phyloP scores from a whole-genome alignment of 2,888 invertebrate species.

The Limnephilus rhombicus region DNA sequence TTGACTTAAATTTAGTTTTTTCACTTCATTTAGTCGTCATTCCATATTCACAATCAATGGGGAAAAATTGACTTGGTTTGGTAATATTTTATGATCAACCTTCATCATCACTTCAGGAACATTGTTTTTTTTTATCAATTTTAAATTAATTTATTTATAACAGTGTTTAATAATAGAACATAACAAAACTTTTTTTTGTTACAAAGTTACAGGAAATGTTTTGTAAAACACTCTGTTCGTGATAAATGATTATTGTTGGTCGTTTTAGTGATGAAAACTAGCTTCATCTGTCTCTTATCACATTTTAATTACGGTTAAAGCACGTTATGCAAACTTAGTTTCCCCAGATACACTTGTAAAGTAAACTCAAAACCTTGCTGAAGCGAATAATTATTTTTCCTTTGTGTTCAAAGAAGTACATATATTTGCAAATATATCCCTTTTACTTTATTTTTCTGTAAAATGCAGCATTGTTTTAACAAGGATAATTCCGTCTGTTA shows the following conservation, averaged over 20 bases:
- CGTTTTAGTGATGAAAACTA: background rate
- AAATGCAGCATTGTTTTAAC: background rate
- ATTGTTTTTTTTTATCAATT: background rate
- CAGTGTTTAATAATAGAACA: background rate
- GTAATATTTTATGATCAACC: background rate
- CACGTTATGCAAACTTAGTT: background rate
- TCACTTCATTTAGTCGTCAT: background rate
- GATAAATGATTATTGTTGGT: background rate
- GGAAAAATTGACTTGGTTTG: background rate
- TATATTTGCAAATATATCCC: background rate
- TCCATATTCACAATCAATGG: background rate
- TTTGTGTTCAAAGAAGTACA: background rate
- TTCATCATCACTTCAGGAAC: background rate
- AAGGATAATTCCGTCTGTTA: conserved; percentile 7
- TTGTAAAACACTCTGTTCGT: background rate
- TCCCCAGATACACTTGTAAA: background rate
- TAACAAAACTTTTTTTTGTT: background rate
- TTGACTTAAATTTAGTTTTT: background rate
- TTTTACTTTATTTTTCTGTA: background rate
- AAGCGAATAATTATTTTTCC: background rate
- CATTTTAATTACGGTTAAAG: background rate
- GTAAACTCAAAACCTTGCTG: background rate
- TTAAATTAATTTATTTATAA: background rate
- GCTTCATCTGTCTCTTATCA: background rate
- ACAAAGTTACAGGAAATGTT: background rate